Base-by-base conservation (phyloP, 2,888 invertebrate genomes). In the Drosophila merina region DNA sequence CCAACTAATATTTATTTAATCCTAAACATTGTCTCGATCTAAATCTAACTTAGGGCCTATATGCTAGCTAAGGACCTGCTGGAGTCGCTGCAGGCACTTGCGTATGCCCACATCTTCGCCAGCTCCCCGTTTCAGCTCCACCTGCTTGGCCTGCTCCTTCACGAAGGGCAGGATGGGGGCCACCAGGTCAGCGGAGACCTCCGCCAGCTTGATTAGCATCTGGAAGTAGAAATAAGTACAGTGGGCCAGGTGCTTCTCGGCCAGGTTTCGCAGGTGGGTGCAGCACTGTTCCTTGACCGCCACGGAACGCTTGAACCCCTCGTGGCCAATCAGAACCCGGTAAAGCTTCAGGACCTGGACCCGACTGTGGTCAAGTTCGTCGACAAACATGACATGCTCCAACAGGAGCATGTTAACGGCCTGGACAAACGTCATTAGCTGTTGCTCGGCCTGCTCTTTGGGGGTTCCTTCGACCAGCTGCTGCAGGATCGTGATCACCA, bases 371-470 rank as follows among this genome's bases (percentile, higher is more conserved):
- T 89, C 88, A 55, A 89, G 77, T 51, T 91, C 91, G 57, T 92
- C 91, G 0, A 91, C 89, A 84, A 92, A 90, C 91, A 92, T 91
- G 0, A 90, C 74, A 64, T 92, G 91, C 64, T 92, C 92, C n/a
- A 92, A 69, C 36, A 89, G 77, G 1, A 86, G 76, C 9, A 89
- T 59, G 14, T 88, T 79, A 4, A 84, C 84, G 6, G 88, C 89
- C 57, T 88, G 87, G 28, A 92, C 52, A 1, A 92, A 66, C 2
- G 79, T 79, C 9, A 36, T 4, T n/a, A 87, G 63, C 14, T 90
- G 59, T 14, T 91, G 78, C 1, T 45, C 8, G 33, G 74, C 77
- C 30, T 62, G 63, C 4, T 58, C 62, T 26, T 57, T 57, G 5
- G 47, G 28, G 6, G 67, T 31, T 1, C 62, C 57, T 6, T 38